Base-by-base conservation (phyloP, 35 echinoderm and acorn worm species). In the Eucidaris tribuloides region DNA sequence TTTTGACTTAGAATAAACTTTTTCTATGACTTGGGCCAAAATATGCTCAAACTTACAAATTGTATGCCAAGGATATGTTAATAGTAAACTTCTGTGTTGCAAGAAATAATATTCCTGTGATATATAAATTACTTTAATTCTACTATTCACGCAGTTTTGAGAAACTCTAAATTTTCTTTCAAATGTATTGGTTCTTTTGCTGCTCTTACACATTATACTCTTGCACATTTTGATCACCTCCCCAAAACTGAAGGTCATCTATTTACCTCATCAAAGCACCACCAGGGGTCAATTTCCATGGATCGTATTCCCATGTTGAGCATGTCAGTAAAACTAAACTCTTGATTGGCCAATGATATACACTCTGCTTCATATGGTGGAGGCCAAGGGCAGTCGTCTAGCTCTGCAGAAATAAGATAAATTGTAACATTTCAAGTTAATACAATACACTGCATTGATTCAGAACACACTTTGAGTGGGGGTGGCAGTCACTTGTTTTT, bases 221-320 rank as follows among this genome's bases (percentile, higher is more conserved):
- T n/a, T n/a, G n/a, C n/a, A n/a, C n/a, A n/a, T n/a, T n/a, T n/a
- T n/a, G n/a, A n/a, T n/a, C n/a, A n/a, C n/a, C n/a, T n/a, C n/a
- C n/a, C n/a, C n/a, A n/a, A n/a, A n/a, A n/a, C n/a, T n/a, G n/a
- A n/a, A n/a, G 48, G n/a, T 11, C 48, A 52, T 52, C 34, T 1
- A 17, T 62, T 80, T 63, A 94, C 91, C 82, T 94, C 58, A 34
- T 84, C 84, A 62, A 80, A 79, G 61, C 93, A 96, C 93, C 93
- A 96, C 93, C 93, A 96, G 14, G 63, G 58, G 48, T 96, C 93
- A 36, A 96, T 70, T 74, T 96, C 93, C 57, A 96, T 56, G 2
- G 83, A 55, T 39, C 83, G 83, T n/a, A 91, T 65, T 29, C 93
- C 93, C 84, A 96, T 87, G 62, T 96, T 82, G n/a, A 96, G 61